Conservation (phyloP, 2,888 invertebrate genomes). For the Tubulanus polymorphus region DNA sequence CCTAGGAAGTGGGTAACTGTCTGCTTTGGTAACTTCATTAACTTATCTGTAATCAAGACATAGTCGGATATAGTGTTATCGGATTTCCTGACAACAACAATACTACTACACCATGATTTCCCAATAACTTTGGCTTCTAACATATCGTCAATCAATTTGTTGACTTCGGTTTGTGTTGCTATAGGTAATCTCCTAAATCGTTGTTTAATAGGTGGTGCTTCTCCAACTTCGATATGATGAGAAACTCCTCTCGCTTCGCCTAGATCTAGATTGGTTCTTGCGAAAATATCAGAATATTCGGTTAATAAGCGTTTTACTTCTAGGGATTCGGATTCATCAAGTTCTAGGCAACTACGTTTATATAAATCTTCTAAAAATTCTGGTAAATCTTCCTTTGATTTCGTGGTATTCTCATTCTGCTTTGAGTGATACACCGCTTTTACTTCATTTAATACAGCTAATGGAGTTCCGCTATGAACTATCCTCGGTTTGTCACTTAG, state of each 20-base stretch:
- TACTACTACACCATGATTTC: not conserved
- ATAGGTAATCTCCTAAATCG: not conserved
- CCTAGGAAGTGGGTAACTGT: not conserved
- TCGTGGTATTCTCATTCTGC: too few relatives aligned
- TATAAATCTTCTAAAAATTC: too few relatives aligned
- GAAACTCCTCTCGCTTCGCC: not conserved
- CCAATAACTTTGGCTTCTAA: not conserved
- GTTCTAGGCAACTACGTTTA: too few relatives aligned
- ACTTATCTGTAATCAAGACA: conserved; percentile 2
- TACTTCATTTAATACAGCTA: too few relatives aligned
- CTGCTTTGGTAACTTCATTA: not conserved
- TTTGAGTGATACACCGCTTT: too few relatives aligned
- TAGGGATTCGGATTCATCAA: too few relatives aligned
- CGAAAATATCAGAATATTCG: not conserved
- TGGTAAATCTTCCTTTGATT: too few relatives aligned
- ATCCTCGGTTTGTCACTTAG: too few relatives aligned
- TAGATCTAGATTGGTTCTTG: not conserved
- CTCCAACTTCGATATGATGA: not conserved
- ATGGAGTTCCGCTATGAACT: too few relatives aligned
- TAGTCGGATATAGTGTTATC: not conserved
- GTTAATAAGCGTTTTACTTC: not conserved
- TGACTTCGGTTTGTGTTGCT: not conserved
- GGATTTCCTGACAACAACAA: not conserved
- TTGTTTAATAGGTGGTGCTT: not conserved
- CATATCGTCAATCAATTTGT: not conserved